Base-by-base conservation (phyloP, 2,113 vertebrate species). In the Orthonyx spaldingii region DNA sequence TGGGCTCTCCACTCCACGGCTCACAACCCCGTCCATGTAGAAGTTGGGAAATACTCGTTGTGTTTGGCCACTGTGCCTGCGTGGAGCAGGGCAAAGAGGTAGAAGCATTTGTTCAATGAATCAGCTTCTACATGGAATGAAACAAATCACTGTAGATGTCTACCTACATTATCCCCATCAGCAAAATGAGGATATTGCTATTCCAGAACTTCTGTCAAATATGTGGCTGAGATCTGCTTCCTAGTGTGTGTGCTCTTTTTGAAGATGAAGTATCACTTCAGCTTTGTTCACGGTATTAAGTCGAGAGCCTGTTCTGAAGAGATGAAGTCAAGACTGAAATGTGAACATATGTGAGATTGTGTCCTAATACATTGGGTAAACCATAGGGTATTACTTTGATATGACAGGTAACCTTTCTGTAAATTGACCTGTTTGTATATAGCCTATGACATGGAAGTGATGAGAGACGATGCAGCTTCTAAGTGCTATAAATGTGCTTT, bases 1-100 rank as follows among this genome's bases (percentile, higher is more conserved):
- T 35, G 49, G 44, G 30, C 39, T 90, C 12, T 66, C 33, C 7
- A 1, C 9, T 39, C 16, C 39, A 13, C 1, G 6, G 14, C 20
- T 4, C 20, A 15, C 1, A 12, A 4, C 6, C 6, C 11, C 1
- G 7, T 53, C 13, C 0, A 0, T 24, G 22, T 3, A 35, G n/a
- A n/a, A 68, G 30, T 5, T 84, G 57, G 10, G 30, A 84, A 87
- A 16, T 53, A 37, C 16, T 47, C 10, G 1, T 19, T 82, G 44
- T 27, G 5, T 1, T 61, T 88, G 53, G 19, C 22, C 7, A 3
- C 16, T 26, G 19, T 75, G 39, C 23, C 33, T 56, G 2, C 33
- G 22, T 2, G 2, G 39, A 74, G 35, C 3, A 0, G 39, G 33
- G 11, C 11, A n/a, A 72, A 30, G n/a, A 69, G 32, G 56, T 80